Base-by-base conservation (phyloP, 2,888 invertebrate genomes). In the Oscheius myriophilus region DNA sequence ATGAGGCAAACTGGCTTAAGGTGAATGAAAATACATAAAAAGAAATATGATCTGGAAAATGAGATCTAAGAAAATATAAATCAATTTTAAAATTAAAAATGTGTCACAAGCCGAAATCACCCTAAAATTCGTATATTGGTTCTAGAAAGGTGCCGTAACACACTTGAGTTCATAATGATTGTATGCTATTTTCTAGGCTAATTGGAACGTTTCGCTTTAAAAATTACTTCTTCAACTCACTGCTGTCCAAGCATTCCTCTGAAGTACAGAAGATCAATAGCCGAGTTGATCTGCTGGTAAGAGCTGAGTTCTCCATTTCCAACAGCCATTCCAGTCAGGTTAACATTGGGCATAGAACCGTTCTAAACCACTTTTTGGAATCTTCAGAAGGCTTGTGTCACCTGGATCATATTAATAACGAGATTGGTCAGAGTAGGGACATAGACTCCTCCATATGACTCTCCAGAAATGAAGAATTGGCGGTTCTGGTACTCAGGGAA, bases 381-480 rank as follows among this genome's bases (percentile, higher is more conserved):
- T 39, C 33, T 49, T 61, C 33, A 18, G 33, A 59, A 52, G 7
- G 14, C 7, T 39, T 41, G 16, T 33, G 7, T 25, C 45, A 74
- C 72, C 67, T 74, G 62, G 53, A 79, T 79, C 71, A 75, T 66
- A 23, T 71, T 46, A n/a, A 78, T 70, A 33, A 78, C 49, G 1
- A 70, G 67, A 18, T 73, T 72, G 11, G 78, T 70, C 7, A 78
- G 82, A 11, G 81, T 88, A 9, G 89, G 89, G 0, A 88, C 87
- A 70, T 89, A 89, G 21, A 88, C 87, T 11, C 89, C 89, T 11
- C 87, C 88, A 73, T 88, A 88, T 69, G 88, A 88, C 76, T 89
- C 89, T 67, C 77, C 82, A 21, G 82, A 71, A 21, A 82, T 75
- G 77, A 86, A 89, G 76, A 89, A 88, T n/a, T 69, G 69, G 57